phyloP scores from a whole-genome alignment of 1,140 invertebrate genomes.

The Leptinotarsa lineolata region DNA sequence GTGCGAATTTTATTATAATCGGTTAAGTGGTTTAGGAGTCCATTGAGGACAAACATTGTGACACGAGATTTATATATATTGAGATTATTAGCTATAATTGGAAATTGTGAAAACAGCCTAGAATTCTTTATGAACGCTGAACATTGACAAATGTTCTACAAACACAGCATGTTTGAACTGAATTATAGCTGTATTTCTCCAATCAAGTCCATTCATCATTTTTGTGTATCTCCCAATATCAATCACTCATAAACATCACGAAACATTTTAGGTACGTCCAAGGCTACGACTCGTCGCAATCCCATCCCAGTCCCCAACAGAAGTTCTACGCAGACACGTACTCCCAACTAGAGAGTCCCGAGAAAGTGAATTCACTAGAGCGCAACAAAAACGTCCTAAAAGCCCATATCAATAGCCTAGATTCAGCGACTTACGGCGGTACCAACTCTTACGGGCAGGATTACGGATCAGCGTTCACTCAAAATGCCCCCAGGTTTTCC shows the following conservation, averaged over 20 bases:
- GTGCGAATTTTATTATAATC: too few relatives aligned
- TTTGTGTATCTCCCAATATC: neutral
- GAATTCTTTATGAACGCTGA: too few relatives aligned
- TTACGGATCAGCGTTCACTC: neutral
- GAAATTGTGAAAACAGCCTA: too few relatives aligned
- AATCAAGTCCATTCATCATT: neutral
- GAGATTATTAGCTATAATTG: too few relatives aligned
- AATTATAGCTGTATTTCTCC: too few relatives aligned
- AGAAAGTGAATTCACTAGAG: slow-evolving; percentile 52
- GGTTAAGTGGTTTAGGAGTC: too few relatives aligned
- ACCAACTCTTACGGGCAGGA: slow-evolving; percentile 45
- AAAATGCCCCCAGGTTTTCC: slow-evolving; percentile 21
- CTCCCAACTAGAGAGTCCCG: slow-evolving; percentile 51
- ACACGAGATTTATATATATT: too few relatives aligned
- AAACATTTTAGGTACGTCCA: slow-evolving; percentile 24
- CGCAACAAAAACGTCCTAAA: slow-evolving; percentile 45
- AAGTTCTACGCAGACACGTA: slow-evolving; percentile 47
- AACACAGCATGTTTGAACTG: too few relatives aligned
- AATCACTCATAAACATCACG: neutral
- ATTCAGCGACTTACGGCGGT: slow-evolving; percentile 47
- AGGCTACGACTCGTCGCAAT: slow-evolving; percentile 37
- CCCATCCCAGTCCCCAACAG: slow-evolving; percentile 31
- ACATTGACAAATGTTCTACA: neutral
- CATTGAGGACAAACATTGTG: too few relatives aligned
- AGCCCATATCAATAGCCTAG: slow-evolving; percentile 45